Evolutionary conservation across 2,797 vertebrate species (phyloP).

Genomic region (Notolepis coatsorum): DNA sequence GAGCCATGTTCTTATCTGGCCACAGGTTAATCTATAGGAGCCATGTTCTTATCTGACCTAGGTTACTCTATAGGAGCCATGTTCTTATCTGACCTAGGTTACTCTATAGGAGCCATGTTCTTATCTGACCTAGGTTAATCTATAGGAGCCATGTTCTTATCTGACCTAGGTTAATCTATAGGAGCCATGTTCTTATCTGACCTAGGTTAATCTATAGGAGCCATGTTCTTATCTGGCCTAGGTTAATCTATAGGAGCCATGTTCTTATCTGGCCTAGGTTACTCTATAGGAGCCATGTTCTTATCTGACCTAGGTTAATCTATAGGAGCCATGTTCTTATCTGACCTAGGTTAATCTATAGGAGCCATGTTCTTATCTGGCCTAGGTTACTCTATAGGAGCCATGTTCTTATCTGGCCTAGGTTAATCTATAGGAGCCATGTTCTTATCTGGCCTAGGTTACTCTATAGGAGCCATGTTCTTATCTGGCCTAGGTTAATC

Average conservation of each 20-base stretch:
- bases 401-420: constrained; percentile 76
- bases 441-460: constrained; percentile 60
- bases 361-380: constrained; percentile 68
- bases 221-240: constrained; percentile 65
- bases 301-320: constrained; percentile 51
- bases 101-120: no score
- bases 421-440: constrained; percentile 63
- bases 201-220: constrained; percentile 62
- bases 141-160: constrained; percentile 67
- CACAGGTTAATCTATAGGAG: no score
- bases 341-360: constrained; percentile 66
- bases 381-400: no score
- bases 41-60: constrained; percentile 76
- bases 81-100: constrained; percentile 60
- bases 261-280: constrained; percentile 74
- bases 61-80: constrained; percentile 63
- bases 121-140: constrained; percentile 70
- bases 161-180: no score
- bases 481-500: constrained; percentile 70
- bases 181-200: constrained; percentile 76
- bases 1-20: constrained; percentile 67
- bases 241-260: no score
- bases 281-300: constrained; percentile 64
- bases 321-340: no score
- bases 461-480: no score